Conservation (phyloP, 2,113 vertebrate species). For the Shinisaurus crocodilurus region DNA sequence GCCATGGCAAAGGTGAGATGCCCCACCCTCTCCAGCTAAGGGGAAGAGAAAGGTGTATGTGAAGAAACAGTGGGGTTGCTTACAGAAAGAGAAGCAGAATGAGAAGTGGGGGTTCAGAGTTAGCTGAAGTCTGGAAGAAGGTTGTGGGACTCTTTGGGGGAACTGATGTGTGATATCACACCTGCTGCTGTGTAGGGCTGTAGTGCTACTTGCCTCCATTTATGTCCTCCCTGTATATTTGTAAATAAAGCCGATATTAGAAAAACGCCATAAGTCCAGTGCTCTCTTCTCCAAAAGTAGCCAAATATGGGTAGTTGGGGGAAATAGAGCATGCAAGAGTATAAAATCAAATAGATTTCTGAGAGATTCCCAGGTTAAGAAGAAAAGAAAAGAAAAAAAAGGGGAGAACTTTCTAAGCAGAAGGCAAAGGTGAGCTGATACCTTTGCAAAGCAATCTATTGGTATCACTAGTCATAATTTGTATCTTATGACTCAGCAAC, state of each 20-base stretch:
- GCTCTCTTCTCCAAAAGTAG: background rate
- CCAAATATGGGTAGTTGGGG: background rate
- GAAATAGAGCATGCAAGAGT: background rate
- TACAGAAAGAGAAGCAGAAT: no score
- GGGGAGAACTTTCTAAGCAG: background rate
- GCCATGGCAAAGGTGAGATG: no score
- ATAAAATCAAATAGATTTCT: background rate
- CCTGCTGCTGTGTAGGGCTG: background rate
- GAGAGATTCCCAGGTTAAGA: background rate
- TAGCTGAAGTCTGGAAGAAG: no score
- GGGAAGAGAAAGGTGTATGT: no score
- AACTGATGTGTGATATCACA: background rate
- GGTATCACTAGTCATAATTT: constrained; percentile 6
- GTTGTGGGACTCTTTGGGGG: background rate
- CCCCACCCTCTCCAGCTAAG: no score
- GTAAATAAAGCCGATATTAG: background rate
- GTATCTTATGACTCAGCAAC: fast-evolving
- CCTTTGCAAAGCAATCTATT: background rate
- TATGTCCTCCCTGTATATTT: background rate
- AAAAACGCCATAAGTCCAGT: background rate
- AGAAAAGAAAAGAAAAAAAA: no score
- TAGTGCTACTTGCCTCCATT: background rate
- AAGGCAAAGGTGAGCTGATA: background rate
- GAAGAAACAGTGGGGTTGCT: no score
- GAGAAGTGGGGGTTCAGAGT: no score